Evolutionary conservation across 2,888 invertebrate species (phyloP).

Genomic region (Koerneria pararmatus): DNA sequence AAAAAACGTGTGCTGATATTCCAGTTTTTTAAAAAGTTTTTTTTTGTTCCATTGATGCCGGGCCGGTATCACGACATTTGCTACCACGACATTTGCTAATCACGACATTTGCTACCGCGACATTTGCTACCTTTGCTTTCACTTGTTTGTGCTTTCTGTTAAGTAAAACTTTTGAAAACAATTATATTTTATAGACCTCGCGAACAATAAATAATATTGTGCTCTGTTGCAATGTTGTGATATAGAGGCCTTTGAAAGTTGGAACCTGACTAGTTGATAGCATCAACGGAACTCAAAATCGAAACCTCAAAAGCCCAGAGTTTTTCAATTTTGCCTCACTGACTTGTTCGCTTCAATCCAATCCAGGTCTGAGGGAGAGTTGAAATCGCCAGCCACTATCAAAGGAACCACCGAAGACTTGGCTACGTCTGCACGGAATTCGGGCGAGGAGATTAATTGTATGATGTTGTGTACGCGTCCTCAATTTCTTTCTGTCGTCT

Average conservation of each 20-base stretch:
- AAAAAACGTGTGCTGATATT: too few relatives aligned
- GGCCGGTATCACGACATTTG: too few relatives aligned
- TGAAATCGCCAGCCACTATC: constrained; percentile 44
- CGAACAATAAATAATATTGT: too few relatives aligned
- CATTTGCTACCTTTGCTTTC: not conserved
- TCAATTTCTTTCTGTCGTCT: constrained; percentile 10
- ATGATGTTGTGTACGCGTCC: constrained; percentile 31
- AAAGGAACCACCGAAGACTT: constrained; percentile 28
- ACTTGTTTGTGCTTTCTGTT: not conserved
- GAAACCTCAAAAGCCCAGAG: not conserved
- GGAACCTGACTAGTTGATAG: too few relatives aligned
- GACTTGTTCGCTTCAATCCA: constrained; percentile 38
- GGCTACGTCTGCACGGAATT: not conserved
- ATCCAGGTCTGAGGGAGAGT: constrained; percentile 45
- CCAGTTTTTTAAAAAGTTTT: too few relatives aligned
- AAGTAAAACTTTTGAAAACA: too few relatives aligned
- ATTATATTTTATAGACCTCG: too few relatives aligned
- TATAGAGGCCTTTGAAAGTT: too few relatives aligned
- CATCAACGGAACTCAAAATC: not conserved
- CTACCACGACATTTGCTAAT: too few relatives aligned
- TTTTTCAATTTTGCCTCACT: not conserved
- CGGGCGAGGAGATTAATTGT: constrained; percentile 25
- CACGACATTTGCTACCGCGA: too few relatives aligned
- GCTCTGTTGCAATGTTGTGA: too few relatives aligned
- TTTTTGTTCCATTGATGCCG: too few relatives aligned